A percentile compares a stretch with the other conserved stretches of the same genome.
Evolutionary conservation across 2,888 invertebrate species (phyloP).

Genomic region (Drosophila diplacantha): DNA sequence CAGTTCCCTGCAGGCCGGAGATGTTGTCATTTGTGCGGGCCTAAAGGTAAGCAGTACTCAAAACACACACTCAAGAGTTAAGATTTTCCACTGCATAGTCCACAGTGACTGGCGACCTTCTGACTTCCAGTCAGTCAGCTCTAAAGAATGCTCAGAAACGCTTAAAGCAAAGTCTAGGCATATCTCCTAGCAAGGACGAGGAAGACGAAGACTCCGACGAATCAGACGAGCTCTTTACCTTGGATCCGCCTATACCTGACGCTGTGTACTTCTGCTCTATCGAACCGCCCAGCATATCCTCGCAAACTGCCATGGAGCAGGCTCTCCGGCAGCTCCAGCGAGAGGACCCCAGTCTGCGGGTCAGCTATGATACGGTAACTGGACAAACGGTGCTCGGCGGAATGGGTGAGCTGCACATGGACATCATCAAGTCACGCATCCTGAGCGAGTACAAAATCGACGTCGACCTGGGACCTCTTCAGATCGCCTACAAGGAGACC

Average conservation of each 20-base stretch:
- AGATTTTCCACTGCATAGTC: slow-evolving; percentile 65
- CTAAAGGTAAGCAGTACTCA: slow-evolving; percentile 82
- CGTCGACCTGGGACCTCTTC: slow-evolving; percentile 92
- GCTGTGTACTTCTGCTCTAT: slow-evolving; percentile 98
- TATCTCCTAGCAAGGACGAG: slow-evolving; percentile 54
- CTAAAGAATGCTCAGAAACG: slow-evolving; percentile 81
- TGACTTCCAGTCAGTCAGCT: slow-evolving; percentile 81
- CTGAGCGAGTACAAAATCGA: slow-evolving; percentile 93
- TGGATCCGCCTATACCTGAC: slow-evolving; percentile 87
- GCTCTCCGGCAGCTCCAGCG: slow-evolving; percentile 89
- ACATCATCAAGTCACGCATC: slow-evolving; percentile 93
- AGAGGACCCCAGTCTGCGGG: slow-evolving; percentile 94
- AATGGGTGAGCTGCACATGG: slow-evolving; percentile 98
- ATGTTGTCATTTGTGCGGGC: slow-evolving; percentile 93
- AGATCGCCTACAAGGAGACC: slow-evolving; percentile 94
- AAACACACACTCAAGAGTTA: neutral
- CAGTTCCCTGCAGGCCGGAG: slow-evolving; percentile 83
- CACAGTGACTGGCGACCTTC: slow-evolving; percentile 87
- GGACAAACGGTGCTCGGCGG: slow-evolving; percentile 93
- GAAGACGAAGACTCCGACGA: slow-evolving; percentile 55
- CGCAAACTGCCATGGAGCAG: slow-evolving; percentile 86
- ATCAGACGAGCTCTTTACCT: slow-evolving; percentile 67
- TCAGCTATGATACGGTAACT: slow-evolving; percentile 86
- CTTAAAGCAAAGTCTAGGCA: slow-evolving; percentile 52
- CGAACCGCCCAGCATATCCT: slow-evolving; percentile 90